Evolutionary conservation across 2,888 invertebrate species (phyloP), one percentile per base, ranked within the genome.

Genomic region (Hypercompe scribonia): DNA sequence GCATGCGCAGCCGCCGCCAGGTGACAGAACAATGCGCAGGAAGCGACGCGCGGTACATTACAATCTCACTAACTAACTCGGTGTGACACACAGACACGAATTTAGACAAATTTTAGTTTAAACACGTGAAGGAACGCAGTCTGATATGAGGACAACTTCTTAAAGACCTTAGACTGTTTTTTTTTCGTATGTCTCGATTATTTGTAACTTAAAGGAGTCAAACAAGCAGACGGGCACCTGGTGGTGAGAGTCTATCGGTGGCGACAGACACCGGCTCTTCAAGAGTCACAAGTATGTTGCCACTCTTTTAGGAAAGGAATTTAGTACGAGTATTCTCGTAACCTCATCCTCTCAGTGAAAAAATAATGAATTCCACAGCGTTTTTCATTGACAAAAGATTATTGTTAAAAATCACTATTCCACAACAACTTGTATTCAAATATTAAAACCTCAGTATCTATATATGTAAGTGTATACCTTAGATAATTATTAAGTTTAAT

Each of bases 11-110:
- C 67, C 68, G 74, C 71, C 74, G 68, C 68, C 75, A 71, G 74
- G 75, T 73, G 80, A 74, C 71, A 66, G 70, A 78, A 81, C 76
- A 81, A 79, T 78, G 72, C 76, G 73, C 76, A 78, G 79, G 80
- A 84, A 81, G 73, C 79, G 72, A 77, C 80, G 78, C 80, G 78
- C 75, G 71, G 50, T 68, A 77, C 63, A 65, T 68, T 46, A 69
- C 68, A 54, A 71, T 42, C 39, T 24, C 15, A 64, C 75, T 61
- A 70, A 69, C 75, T 75, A 72, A 70, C 75, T 75, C 66, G 50
- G 34, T 39, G 39, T 79, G 81, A 84, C 84, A 84, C 77, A 84
- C 74, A 77, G 77, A 83, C 82, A 80, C 78, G 50, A 77, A 85
- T 84, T 78, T 75, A 72, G 76, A 64, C n/a, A 68, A 69, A 65